Percentiles rank a stretch among this genome's conserved stretches.
These are phyloP conservation scores for Psylliodes chrysocephalus DNA, from an alignment of 2,888 invertebrate genomes.

Conservation along the genomic window DNA sequence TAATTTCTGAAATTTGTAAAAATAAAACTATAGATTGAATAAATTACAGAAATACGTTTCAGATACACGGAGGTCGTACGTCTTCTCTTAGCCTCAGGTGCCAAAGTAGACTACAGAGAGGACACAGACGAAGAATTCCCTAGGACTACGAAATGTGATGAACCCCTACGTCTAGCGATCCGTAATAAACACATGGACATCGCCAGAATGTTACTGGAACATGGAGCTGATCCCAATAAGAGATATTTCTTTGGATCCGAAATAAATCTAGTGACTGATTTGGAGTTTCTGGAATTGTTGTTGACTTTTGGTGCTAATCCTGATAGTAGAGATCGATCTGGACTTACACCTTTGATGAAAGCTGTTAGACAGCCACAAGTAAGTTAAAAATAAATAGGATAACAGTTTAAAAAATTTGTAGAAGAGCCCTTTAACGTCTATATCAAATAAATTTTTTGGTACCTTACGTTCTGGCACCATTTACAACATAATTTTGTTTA, in stretches of 20 bases:
- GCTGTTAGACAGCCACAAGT: constrained; percentile 82
- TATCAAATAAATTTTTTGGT: too few species aligned
- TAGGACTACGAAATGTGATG: constrained; percentile 81
- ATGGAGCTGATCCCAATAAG: constrained; percentile 91
- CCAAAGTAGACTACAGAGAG: constrained; percentile 82
- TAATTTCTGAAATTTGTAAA: too few species aligned
- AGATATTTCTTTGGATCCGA: constrained; percentile 91
- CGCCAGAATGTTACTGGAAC: constrained; percentile 78
- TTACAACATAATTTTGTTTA: too few species aligned
- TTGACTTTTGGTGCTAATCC: constrained; percentile 89
- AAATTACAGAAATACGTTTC: too few species aligned
- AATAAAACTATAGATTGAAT: too few species aligned
- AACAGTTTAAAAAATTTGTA: too few species aligned
- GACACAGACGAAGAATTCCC: constrained; percentile 78
- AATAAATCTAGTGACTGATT: constrained; percentile 86
- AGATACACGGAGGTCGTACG: constrained; percentile 76
- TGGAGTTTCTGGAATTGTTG: constrained; percentile 83
- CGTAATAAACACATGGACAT: constrained; percentile 84
- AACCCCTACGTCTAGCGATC: constrained; percentile 89
- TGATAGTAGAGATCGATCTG: constrained; percentile 86
- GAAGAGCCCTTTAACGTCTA: too few species aligned
- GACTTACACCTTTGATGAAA: constrained; percentile 91
- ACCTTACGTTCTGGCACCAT: too few species aligned
- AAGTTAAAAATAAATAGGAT: constrained; percentile 42
- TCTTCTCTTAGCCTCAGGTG: constrained; percentile 79